Conservation (phyloP, 1,140 invertebrate genomes). For the Asbolus verrucosus region DNA sequence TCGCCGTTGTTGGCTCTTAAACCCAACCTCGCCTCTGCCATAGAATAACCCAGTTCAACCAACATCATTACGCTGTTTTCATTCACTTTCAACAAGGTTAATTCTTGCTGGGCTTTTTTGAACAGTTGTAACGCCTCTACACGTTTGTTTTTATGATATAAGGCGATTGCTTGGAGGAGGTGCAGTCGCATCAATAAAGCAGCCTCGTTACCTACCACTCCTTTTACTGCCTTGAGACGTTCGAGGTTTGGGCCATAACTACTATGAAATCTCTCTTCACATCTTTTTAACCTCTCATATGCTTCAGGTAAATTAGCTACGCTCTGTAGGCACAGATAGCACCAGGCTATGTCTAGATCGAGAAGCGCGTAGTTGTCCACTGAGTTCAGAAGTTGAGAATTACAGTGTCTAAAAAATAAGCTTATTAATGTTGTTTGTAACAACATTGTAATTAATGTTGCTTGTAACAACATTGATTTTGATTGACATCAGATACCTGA, state of each 20-base stretch:
- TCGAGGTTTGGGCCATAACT: constrained; percentile 80
- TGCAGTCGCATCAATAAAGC: constrained; percentile 81
- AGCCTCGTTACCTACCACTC: constrained; percentile 72
- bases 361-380: constrained; percentile 87
- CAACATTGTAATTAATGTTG: too few species aligned
- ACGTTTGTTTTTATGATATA: constrained; percentile 79
- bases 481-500: too few species aligned
- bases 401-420: too few species aligned
- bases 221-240: constrained; percentile 77
- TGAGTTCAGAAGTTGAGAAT: constrained; percentile 73
- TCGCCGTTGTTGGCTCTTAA: constrained; percentile 73
- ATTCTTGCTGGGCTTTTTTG: constrained; percentile 71
- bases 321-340: constrained; percentile 81
- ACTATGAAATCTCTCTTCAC: constrained; percentile 74
- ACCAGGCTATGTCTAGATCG: constrained; percentile 87
- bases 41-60: constrained; percentile 73
- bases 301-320: constrained; percentile 80
- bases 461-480: too few species aligned
- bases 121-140: constrained; percentile 71
- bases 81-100: constrained; percentile 73
- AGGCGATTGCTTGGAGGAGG: constrained; percentile 80
- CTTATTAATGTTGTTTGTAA: too few species aligned
- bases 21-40: constrained; percentile 73
- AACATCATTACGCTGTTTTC: constrained; percentile 68
- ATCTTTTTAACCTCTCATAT: constrained; percentile 72